These are phyloP conservation scores for Euborellia annulipes DNA, from an alignment of 1,140 invertebrate genomes.

Conservation along the genomic window DNA sequence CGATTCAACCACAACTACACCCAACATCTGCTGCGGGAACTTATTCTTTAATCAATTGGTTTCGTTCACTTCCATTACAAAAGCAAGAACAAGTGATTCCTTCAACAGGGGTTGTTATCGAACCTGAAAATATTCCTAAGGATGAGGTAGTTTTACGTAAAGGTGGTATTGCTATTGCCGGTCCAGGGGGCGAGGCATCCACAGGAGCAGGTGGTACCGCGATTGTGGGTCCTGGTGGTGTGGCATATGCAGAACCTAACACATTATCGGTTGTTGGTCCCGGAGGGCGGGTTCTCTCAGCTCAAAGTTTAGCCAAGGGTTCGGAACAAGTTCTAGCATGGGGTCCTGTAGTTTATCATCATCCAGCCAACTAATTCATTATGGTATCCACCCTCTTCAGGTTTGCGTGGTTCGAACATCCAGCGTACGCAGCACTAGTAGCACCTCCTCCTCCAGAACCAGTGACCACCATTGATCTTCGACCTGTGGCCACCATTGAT, in stretches of 20 bases:
- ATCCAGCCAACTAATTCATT: neutral
- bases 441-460: constrained; percentile 1
- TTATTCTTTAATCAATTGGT: no score
- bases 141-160: constrained; percentile 38
- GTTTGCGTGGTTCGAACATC: no score
- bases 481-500: neutral
- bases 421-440: no score
- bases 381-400: neutral
- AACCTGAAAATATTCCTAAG: no score
- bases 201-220: constrained; percentile 54
- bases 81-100: no score
- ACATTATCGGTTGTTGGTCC: constrained; percentile 51
- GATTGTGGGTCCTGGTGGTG: constrained; percentile 52
- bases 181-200: constrained; percentile 53
- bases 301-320: no score
- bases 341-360: neutral
- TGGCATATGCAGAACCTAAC: constrained; percentile 48
- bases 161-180: constrained; percentile 56
- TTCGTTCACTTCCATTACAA: no score
- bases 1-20: no score
- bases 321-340: neutral
- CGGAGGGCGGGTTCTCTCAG: constrained; percentile 22
- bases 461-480: neutral
- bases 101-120: no score
- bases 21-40: no score